Conservation (phyloP, 2,888 invertebrate genomes). For the Andrena marginata region DNA sequence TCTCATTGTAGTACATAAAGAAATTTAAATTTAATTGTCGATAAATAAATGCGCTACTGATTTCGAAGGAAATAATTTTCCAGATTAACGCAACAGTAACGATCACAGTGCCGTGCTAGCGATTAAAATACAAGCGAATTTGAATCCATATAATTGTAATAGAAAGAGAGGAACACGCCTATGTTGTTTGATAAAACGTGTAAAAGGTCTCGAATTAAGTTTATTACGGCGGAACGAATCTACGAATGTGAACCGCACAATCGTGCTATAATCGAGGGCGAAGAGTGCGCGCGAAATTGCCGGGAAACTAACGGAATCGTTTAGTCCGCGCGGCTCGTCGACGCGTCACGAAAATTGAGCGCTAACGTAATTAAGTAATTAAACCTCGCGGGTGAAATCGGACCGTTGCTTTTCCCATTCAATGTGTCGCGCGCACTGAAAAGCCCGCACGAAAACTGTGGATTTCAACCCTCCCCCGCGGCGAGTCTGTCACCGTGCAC, state of each 20-base stretch:
- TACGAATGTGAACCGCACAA: slow-evolving; percentile 6
- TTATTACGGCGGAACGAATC: slow-evolving; percentile 15
- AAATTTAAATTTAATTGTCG: no score
- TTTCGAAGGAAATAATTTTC: no score
- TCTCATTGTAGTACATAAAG: no score
- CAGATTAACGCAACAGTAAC: no score
- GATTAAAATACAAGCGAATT: no score
- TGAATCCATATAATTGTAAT: no score
- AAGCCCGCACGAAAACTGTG: slow-evolving; percentile 58
- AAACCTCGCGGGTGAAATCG: slow-evolving; percentile 72
- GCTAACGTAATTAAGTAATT: slow-evolving; percentile 77
- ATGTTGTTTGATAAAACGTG: background rate
- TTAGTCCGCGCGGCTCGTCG: slow-evolving; percentile 66
- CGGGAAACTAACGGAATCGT: slow-evolving; percentile 75
- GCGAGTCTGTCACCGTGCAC: slow-evolving; percentile 40
- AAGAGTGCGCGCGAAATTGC: slow-evolving; percentile 68
- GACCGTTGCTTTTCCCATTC: slow-evolving; percentile 63
- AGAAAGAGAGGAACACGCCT: no score
- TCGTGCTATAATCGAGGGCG: slow-evolving; percentile 34
- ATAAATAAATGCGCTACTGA: no score
- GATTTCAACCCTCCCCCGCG: slow-evolving; percentile 45
- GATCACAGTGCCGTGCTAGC: no score
- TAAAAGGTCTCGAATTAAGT: background rate
- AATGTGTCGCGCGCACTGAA: slow-evolving; percentile 55
- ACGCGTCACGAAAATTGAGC: slow-evolving; percentile 67